Conservation (phyloP, 2,113 vertebrate genomes). For the Syrmaticus mikado region DNA sequence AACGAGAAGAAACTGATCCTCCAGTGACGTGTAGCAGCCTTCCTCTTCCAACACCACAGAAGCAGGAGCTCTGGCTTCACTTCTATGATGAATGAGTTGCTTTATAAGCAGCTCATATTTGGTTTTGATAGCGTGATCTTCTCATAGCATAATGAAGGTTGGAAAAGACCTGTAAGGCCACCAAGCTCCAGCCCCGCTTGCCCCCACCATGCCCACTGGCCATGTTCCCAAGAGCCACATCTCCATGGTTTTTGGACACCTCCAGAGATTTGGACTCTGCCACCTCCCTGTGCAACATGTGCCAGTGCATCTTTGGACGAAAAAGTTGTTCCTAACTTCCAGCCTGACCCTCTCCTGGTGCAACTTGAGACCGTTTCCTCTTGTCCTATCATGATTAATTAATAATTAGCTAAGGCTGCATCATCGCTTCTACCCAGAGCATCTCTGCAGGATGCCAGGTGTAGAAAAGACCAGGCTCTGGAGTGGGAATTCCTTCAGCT, state of each 20-base stretch:
- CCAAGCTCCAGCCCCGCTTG: not conserved
- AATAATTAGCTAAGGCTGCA: accelerated
- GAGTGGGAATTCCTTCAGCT: too few relatives aligned
- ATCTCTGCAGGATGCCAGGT: not conserved
- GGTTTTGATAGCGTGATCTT: too few relatives aligned
- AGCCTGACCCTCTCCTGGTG: not conserved
- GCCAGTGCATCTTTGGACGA: not conserved
- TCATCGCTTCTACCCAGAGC: too few relatives aligned
- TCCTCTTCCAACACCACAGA: not conserved
- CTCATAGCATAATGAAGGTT: not conserved
- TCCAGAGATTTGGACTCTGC: too few relatives aligned
- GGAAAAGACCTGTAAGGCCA: not conserved
- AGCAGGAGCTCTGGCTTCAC: not conserved
- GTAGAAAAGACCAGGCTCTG: accelerated
- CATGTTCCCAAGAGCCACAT: too few relatives aligned
- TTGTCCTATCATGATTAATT: not conserved
- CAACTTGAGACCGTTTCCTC: not conserved
- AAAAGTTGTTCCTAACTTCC: not conserved
- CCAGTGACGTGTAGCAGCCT: not conserved
- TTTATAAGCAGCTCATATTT: not conserved
- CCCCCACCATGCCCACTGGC: too few relatives aligned
- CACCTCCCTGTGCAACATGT: too few relatives aligned
- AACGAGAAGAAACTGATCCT: not conserved
- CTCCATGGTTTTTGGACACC: not conserved
- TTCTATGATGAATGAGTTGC: not conserved